Evolutionary conservation across 2,797 vertebrate species (phyloP).

Genomic region (Muraenolepis orangiensis): DNA sequence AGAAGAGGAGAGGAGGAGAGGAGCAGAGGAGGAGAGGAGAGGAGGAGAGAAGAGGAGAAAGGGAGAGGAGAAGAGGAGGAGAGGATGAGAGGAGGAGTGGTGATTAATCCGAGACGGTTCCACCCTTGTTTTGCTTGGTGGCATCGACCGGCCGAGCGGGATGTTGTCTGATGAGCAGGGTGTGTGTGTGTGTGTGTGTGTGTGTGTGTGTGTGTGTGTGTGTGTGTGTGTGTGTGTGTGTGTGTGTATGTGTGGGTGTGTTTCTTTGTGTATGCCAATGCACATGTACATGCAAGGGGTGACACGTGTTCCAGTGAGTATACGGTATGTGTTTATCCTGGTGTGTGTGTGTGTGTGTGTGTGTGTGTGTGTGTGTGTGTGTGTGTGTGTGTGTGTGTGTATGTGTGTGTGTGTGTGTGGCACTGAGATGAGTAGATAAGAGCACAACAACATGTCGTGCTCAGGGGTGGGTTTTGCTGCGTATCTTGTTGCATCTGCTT

Average conservation of each 20-base stretch:
- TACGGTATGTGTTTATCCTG: too few relatives aligned
- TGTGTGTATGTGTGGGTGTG: not conserved
- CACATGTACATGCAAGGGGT: too few relatives aligned
- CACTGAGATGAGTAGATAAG: slow-evolving; percentile 62
- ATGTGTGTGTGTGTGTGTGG: not conserved
- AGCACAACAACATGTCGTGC: slow-evolving; percentile 40
- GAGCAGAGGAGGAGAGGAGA: slow-evolving; percentile 46
- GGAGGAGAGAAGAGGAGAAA: not conserved
- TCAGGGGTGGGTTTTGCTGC: slow-evolving; percentile 26
- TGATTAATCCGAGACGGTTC: slow-evolving; percentile 63
- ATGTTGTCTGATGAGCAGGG: slow-evolving; percentile 35
- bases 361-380: not conserved
- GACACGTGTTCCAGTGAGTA: too few relatives aligned
- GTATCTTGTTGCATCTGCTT: slow-evolving; percentile 56
- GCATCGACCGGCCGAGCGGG: slow-evolving; percentile 39
- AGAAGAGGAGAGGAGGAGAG: slow-evolving; percentile 4
- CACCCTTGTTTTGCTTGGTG: slow-evolving; percentile 52
- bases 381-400: not conserved
- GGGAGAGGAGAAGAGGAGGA: slow-evolving; percentile 19
- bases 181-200: not conserved
- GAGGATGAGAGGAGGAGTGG: slow-evolving; percentile 35
- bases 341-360: too few relatives aligned
- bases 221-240: not conserved
- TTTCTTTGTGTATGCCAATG: not conserved
- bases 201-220: not conserved